Evolutionary conservation across 1,140 invertebrate genomes (phyloP).

Genomic region (Laupala kohalensis): DNA sequence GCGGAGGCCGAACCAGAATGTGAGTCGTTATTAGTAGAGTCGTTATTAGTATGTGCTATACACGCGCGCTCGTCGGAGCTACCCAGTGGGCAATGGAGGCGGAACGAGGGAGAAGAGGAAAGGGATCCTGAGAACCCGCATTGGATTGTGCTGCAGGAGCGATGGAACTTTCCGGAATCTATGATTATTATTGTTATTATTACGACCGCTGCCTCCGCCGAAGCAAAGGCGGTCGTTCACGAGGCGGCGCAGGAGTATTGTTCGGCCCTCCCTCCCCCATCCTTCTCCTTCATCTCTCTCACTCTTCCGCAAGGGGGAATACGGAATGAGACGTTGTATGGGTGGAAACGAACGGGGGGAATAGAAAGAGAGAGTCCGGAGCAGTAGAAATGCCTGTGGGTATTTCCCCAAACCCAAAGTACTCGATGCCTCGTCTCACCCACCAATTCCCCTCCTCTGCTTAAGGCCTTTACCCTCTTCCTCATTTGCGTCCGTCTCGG

Average conservation of each 20-base stretch:
- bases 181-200: background rate
- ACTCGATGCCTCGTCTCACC: too few relatives aligned
- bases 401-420: too few relatives aligned
- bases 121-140: background rate
- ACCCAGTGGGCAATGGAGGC: too few relatives aligned
- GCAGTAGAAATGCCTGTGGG: too few relatives aligned
- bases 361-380: background rate
- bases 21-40: too few relatives aligned
- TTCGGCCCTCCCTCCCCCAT: background rate
- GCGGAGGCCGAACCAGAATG: too few relatives aligned
- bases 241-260: background rate
- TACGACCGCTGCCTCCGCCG: background rate
- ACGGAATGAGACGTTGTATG: background rate
- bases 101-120: too few relatives aligned
- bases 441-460: too few relatives aligned
- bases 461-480: too few relatives aligned
- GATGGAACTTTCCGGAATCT: background rate
- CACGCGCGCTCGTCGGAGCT: background rate
- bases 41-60: background rate
- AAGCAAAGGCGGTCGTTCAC: background rate
- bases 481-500: too few relatives aligned
- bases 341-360: background rate
- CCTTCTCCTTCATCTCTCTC: too few relatives aligned
- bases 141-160: background rate
- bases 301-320: background rate